Percentiles rank a stretch among this genome's conserved stretches.
Conservation (phyloP, 1,140 invertebrate species). For the Drosophila melanica region DNA sequence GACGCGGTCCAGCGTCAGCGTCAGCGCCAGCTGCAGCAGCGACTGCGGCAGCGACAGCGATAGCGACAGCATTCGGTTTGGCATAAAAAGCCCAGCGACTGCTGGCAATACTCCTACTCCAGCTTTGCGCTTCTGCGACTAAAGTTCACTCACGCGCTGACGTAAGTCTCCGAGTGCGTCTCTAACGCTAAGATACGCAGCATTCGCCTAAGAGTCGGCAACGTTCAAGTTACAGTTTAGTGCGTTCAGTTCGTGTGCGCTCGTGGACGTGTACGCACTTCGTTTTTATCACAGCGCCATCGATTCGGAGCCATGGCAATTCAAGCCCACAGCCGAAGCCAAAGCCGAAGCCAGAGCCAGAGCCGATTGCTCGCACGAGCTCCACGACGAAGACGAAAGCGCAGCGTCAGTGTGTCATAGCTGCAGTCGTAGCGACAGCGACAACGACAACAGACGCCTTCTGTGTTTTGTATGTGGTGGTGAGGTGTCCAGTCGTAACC, state of each 20-base stretch:
- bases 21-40: constrained; percentile 24
- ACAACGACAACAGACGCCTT: constrained; percentile 3
- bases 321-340: constrained; percentile 20
- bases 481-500: constrained; percentile 17
- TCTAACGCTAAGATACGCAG: background rate
- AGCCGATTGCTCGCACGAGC: constrained; percentile 9
- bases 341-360: constrained; percentile 23
- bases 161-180: constrained; percentile 28
- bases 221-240: constrained; percentile 33
- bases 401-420: constrained; percentile 55
- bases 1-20: constrained; percentile 51
- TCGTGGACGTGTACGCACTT: constrained; percentile 66
- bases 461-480: background rate
- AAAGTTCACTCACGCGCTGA: constrained; percentile 61
- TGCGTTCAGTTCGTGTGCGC: constrained; percentile 59
- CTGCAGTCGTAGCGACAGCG: constrained; percentile 28
- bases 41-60: constrained; percentile 33
- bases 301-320: constrained; percentile 73
- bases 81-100: constrained; percentile 76
- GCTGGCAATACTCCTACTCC: constrained; percentile 77
- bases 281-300: constrained; percentile 51
- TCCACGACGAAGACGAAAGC: constrained; percentile 29
- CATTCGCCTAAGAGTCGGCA: constrained; percentile 37
- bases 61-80: constrained; percentile 26
- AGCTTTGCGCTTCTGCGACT: constrained; percentile 59